phyloP scores from a whole-genome alignment of 2,888 invertebrate species.

The Limnephilus rhombicus region DNA sequence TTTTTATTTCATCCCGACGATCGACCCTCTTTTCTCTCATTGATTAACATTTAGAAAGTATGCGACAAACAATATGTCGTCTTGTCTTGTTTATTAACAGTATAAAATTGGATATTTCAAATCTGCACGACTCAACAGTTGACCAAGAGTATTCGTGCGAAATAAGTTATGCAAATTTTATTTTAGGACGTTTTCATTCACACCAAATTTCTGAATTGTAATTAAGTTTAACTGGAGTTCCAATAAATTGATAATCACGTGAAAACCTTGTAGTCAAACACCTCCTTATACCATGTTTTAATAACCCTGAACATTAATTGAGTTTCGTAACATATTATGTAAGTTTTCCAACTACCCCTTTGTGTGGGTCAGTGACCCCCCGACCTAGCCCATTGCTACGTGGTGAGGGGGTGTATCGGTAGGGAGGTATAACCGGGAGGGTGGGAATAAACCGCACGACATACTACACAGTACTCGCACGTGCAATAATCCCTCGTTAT shows the following conservation, averaged over 20 bases:
- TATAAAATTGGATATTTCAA: background rate
- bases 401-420: background rate
- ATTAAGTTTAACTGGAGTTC: background rate
- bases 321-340: background rate
- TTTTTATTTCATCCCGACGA: too few species aligned
- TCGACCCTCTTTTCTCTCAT: too few species aligned
- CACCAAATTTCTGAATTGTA: too few species aligned
- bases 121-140: background rate
- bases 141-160: rapidly evolving
- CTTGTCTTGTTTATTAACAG: too few species aligned
- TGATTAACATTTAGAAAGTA: too few species aligned
- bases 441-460: background rate
- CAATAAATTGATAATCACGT: background rate
- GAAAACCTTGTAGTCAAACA: too few species aligned
- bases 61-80: too few species aligned
- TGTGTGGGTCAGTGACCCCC: background rate
- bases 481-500: background rate
- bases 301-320: background rate
- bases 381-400: background rate
- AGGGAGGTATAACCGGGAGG: background rate
- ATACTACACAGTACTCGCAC: background rate
- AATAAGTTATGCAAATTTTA: background rate
- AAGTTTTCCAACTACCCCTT: background rate
- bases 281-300: background rate
- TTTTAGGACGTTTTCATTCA: too few species aligned